phyloP scores from a whole-genome alignment of 2,888 invertebrate genomes.

The Caenorhabditis panamensis region DNA sequence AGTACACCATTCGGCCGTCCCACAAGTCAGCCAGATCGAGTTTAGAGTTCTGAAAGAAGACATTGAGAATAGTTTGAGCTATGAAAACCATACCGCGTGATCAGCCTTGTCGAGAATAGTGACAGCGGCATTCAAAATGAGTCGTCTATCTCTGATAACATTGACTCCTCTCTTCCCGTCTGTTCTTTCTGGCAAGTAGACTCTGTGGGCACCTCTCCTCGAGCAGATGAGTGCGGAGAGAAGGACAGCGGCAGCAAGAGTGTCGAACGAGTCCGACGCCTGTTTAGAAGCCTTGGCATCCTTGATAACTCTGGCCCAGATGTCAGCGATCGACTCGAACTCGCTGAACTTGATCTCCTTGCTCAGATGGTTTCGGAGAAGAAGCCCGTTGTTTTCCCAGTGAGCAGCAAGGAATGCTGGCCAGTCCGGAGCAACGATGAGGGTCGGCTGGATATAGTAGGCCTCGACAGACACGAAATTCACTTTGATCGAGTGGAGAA shows the following conservation, averaged over 20 bases:
- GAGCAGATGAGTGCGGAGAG: slow-evolving; percentile 73
- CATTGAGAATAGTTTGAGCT: background rate
- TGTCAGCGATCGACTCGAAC: slow-evolving; percentile 63
- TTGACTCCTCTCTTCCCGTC: slow-evolving; percentile 70
- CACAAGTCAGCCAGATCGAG: slow-evolving; percentile 76
- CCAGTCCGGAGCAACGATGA: slow-evolving; percentile 72
- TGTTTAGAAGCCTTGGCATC: slow-evolving; percentile 63
- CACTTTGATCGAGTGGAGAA: slow-evolving; percentile 74
- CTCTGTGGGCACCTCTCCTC: slow-evolving; percentile 69
- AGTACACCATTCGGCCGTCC: slow-evolving; percentile 79
- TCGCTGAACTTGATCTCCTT: slow-evolving; percentile 56
- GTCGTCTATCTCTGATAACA: slow-evolving; percentile 67
- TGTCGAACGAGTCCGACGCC: slow-evolving; percentile 73
- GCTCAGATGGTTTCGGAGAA: slow-evolving; percentile 53
- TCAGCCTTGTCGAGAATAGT: slow-evolving; percentile 65
- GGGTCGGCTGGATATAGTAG: slow-evolving; percentile 70
- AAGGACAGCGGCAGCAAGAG: slow-evolving; percentile 74
- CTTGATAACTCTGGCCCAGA: slow-evolving; percentile 73
- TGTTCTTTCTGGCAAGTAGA: slow-evolving; percentile 61
- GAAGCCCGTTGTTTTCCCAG: slow-evolving; percentile 68
- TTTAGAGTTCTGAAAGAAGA: slow-evolving; percentile 17
- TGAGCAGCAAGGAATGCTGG: slow-evolving; percentile 70
- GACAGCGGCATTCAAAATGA: slow-evolving; percentile 69
- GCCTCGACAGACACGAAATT: slow-evolving; percentile 77
- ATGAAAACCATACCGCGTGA: slow-evolving; percentile 42